These are phyloP conservation scores for Aricia artaxerxes DNA, from an alignment of 2,888 invertebrate species.

Conservation along the genomic window DNA sequence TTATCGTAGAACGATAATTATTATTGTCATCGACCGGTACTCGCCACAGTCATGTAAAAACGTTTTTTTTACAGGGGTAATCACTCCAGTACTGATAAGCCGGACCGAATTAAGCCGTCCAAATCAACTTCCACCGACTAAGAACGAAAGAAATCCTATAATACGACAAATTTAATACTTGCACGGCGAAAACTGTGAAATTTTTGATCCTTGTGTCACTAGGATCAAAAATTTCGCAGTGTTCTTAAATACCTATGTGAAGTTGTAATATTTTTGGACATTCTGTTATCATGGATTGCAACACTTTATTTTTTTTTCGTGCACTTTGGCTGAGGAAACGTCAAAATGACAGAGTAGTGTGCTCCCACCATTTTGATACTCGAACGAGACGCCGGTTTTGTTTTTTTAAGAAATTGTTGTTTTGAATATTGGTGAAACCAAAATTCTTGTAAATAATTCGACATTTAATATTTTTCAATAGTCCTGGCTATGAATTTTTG, in stretches of 20 bases:
- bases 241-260: too few species aligned
- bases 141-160: constrained; percentile 30
- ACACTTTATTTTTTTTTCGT: background rate
- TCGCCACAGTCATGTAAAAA: too few species aligned
- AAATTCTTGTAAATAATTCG: constrained; percentile 18
- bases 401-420: background rate
- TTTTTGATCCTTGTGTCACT: too few species aligned
- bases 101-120: constrained; percentile 74
- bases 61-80: constrained; percentile 56
- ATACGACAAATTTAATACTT: constrained; percentile 34
- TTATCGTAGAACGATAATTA: too few species aligned
- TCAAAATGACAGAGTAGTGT: background rate
- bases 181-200: constrained; percentile 25
- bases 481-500: background rate
- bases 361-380: background rate
- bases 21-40: too few species aligned
- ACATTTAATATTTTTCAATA: background rate
- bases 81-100: constrained; percentile 67
- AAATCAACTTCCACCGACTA: constrained; percentile 75
- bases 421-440: constrained; percentile 11
- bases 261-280: too few species aligned
- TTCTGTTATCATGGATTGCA: background rate
- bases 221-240: too few species aligned
- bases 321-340: background rate
- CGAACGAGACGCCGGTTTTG: background rate